Evolutionary conservation across 2,888 invertebrate species (phyloP), one percentile per base, ranked within the genome.

Genomic region (Pardosa pseudoannulata): DNA sequence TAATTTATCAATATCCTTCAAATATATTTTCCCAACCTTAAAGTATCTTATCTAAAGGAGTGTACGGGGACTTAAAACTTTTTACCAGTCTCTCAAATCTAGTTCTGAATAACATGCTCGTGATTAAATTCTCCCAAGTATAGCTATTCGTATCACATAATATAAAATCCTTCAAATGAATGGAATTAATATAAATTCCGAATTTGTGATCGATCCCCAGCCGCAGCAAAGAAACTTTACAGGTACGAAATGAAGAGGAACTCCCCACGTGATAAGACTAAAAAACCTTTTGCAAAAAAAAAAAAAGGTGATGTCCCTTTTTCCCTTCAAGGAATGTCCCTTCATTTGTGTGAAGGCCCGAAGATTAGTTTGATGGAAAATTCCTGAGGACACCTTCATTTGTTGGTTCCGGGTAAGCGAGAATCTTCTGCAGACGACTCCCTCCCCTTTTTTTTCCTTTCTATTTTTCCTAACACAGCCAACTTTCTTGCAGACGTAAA

Each of bases 321-420:
- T 64, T 46, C 74, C n/a, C n/a, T n/a, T 81, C 64, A 50, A 68
- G 83, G 83, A 85, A 85, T 85, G 83, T 85, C 78, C 83, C 83
- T 85, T 85, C 83, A 85, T 85, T 85, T 85, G 83, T n/a, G n/a
- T 65, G 83, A 73, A 78, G 78, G 65, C 83, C 72, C 68, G 83
- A 78, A 85, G 83, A 85, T 85, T 85, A 85, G 83, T 85, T 85
- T 85, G 83, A 85, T 85, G 78, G 83, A 85, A 85, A 85, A 85
- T 85, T 85, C 83, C 83, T 78, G 83, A 78, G 83, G 83, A 85
- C 83, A 85, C 83, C 83, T 85, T 85, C 83, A 85, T 85, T 85
- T 85, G 83, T 85, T 85, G 83, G 83, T 78, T 85, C 83, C 78
- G 83, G 83, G 67, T 67, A 80, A 79, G 72, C 36, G 68, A 31